A percentile compares a stretch with the other conserved stretches of the same genome.
Evolutionary conservation across 2,888 invertebrate genomes (phyloP).

Genomic region (Hypolimnas misippus): DNA sequence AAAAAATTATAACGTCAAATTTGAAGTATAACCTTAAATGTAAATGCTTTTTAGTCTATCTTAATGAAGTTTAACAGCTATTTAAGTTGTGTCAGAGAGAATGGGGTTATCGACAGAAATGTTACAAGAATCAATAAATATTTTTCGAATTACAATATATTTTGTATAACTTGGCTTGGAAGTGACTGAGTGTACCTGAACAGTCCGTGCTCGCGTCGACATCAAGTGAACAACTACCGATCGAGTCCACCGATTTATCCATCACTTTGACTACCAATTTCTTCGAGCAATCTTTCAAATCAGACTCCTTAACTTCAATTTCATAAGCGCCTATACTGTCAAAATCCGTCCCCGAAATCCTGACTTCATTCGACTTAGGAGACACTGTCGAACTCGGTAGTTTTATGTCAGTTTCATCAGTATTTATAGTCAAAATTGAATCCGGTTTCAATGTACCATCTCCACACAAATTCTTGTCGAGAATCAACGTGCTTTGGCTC

Average conservation of each 20-base stretch:
- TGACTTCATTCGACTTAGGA: constrained; percentile 64
- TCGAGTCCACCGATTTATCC: constrained; percentile 92
- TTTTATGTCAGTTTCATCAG: constrained; percentile 76
- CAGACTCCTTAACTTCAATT: constrained; percentile 76
- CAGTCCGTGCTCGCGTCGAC: constrained; percentile 90
- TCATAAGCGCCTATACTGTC: constrained; percentile 78
- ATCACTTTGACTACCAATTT: constrained; percentile 83
- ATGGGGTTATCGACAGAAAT: too few relatives aligned
- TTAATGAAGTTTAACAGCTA: too few relatives aligned
- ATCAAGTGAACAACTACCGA: constrained; percentile 94
- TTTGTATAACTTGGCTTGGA: not conserved
- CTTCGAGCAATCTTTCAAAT: constrained; percentile 65
- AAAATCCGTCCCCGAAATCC: constrained; percentile 57
- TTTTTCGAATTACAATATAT: not conserved
- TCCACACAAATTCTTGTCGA: constrained; percentile 67
- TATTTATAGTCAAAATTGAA: constrained; percentile 73
- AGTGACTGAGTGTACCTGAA: constrained; percentile 84
- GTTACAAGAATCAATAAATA: too few relatives aligned
- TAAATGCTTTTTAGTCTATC: too few relatives aligned
- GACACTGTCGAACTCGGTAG: constrained; percentile 76
- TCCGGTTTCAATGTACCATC: constrained; percentile 59
- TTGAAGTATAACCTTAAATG: too few relatives aligned
- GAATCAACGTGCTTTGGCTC: constrained; percentile 77
- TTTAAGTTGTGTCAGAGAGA: too few relatives aligned
- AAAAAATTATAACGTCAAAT: too few relatives aligned